Conservation (phyloP, 2,888 invertebrate species). For the Xanthia icteritia region DNA sequence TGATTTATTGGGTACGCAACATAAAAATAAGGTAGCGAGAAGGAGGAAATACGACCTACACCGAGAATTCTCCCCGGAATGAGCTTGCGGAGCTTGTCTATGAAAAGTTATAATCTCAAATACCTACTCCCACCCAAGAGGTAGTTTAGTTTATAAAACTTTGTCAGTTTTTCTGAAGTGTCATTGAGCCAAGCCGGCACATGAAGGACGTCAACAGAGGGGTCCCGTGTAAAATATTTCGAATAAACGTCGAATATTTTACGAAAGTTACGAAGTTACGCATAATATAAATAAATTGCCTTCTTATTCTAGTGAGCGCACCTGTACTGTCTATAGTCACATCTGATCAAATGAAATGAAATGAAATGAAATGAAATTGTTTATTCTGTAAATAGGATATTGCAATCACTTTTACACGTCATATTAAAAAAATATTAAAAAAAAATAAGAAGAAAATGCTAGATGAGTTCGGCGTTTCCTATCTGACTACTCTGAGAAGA, state of each 20-base stretch:
- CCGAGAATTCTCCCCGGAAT: constrained; percentile 46
- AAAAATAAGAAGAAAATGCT: no score
- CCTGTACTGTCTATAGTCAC: constrained; percentile 20
- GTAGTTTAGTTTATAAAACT: constrained; percentile 71
- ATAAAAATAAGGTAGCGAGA: constrained; percentile 50
- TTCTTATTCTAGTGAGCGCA: constrained; percentile 39
- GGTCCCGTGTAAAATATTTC: constrained; percentile 66
- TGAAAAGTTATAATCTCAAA: constrained; percentile 70
- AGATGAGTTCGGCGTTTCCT: no score
- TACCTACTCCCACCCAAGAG: constrained; percentile 58
- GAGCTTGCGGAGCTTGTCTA: constrained; percentile 62
- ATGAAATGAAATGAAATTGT: no score
- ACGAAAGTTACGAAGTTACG: constrained; percentile 58
- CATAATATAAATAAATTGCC: constrained; percentile 62
- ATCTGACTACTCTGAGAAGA: no score
- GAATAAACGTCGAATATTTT: constrained; percentile 66
- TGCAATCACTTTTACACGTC: no score
- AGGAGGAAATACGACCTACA: constrained; percentile 39
- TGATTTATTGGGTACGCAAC: constrained; percentile 53
- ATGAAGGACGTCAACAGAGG: constrained; percentile 68
- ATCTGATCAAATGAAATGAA: no score
- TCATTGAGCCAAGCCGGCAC: constrained; percentile 74
- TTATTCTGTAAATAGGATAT: no score
- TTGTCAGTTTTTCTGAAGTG: constrained; percentile 74
- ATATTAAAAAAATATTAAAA: no score